Evolutionary conservation across 2,113 vertebrate genomes (phyloP).

Genomic region (Forbesichthys papilliferus): DNA sequence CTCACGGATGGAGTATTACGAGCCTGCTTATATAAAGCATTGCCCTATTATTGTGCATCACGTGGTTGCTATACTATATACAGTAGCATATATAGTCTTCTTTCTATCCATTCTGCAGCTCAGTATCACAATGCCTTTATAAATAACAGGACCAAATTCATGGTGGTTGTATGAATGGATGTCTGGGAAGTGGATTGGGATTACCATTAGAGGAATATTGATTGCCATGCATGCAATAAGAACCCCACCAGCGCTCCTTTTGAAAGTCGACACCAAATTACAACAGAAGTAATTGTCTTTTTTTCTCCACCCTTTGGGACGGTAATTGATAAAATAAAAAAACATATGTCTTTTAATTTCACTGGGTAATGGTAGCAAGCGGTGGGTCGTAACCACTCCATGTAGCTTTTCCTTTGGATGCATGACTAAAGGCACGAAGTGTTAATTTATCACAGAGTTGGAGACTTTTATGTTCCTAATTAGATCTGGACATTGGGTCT

Average conservation of each 20-base stretch:
- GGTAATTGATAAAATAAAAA: conserved; percentile 49
- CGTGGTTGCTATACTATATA: not conserved
- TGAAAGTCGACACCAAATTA: conserved; percentile 27
- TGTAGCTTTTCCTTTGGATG: not conserved
- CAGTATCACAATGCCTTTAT: not conserved
- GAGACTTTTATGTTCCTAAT: not conserved
- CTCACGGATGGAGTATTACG: not conserved
- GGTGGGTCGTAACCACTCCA: conserved; percentile 18
- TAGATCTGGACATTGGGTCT: conserved; percentile 3
- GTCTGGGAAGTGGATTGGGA: conserved; percentile 10
- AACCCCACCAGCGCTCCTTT: not conserved
- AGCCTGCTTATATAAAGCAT: conserved; percentile 3
- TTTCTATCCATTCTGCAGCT: not conserved
- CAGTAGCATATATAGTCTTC: not conserved
- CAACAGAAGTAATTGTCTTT: conserved; percentile 45
- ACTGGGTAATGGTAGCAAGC: conserved; percentile 27
- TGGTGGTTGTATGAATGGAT: not conserved
- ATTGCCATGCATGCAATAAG: conserved; percentile 15
- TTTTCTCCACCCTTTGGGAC: conserved; percentile 38
- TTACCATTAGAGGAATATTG: conserved; percentile 40
- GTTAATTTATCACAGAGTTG: conserved; percentile 8
- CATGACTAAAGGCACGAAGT: not conserved
- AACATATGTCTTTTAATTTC: conserved; percentile 54
- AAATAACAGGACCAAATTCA: not conserved
- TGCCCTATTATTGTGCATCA: not conserved